These are phyloP conservation scores for Ennomos erosarius DNA, from an alignment of 2,888 invertebrate genomes.

Conservation along the genomic window DNA sequence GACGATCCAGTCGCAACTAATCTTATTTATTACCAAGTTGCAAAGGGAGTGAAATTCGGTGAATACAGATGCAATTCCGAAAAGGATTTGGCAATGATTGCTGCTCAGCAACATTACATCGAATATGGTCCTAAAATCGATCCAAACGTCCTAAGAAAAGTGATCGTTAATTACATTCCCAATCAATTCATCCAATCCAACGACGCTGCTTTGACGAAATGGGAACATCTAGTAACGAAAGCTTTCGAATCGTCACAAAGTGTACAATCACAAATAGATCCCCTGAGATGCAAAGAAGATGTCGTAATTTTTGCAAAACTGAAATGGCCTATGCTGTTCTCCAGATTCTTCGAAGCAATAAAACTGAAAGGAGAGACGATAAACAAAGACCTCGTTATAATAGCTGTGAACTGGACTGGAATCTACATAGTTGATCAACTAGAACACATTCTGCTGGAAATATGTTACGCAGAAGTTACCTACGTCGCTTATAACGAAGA, in stretches of 20 bases:
- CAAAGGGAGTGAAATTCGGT: conserved; percentile 95
- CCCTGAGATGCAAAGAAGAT: conserved; percentile 92
- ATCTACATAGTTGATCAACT: conserved; percentile 96
- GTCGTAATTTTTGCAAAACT: conserved; percentile 95
- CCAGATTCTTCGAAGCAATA: conserved; percentile 96
- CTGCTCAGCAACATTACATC: conserved; percentile 95
- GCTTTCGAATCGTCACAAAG: conserved; percentile 90
- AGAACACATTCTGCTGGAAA: conserved; percentile 95
- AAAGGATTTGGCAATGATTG: conserved; percentile 94
- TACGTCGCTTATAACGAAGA: conserved; percentile 87
- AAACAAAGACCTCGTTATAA: conserved; percentile 90
- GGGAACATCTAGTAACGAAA: conserved; percentile 90
- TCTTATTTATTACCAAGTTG: conserved; percentile 95
- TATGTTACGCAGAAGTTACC: conserved; percentile 94
- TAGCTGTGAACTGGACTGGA: conserved; percentile 97
- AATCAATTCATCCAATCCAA: conserved; percentile 88
- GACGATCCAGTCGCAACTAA: conserved; percentile 93
- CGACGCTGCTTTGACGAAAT: conserved; percentile 87
- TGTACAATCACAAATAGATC: conserved; percentile 87
- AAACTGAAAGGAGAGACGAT: conserved; percentile 89
- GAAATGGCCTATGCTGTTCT: conserved; percentile 97
- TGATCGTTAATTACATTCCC: conserved; percentile 93
- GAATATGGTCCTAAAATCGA: conserved; percentile 90
- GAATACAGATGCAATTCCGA: conserved; percentile 95
- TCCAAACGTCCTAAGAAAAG: conserved; percentile 87